Conservation (phyloP, 2,888 invertebrate genomes). For the Prosopocoilus inquinatus region DNA sequence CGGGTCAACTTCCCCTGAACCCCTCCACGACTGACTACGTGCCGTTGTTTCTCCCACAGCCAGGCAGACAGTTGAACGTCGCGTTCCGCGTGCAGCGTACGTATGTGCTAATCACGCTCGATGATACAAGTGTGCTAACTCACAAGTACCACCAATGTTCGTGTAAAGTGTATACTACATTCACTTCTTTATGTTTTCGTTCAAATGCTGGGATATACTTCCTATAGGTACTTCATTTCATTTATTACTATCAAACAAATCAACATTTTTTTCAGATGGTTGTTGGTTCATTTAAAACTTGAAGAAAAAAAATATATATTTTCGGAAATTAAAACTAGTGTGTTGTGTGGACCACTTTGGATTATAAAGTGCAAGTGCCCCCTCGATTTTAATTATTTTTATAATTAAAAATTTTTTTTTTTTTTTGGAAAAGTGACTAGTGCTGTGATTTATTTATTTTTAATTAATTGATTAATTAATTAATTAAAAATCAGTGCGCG, state of each 20-base stretch:
- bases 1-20: conserved; percentile 61
- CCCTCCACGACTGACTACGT: conserved; percentile 47
- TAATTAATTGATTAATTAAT: no score
- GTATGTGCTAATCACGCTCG: conserved; percentile 26
- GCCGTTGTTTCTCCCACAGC: conserved; percentile 63
- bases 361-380: no score
- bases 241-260: not conserved
- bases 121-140: conserved; percentile 20
- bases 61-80: conserved; percentile 49
- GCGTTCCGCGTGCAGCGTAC: conserved; percentile 34
- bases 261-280: not conserved
- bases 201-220: conserved; percentile 69
- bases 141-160: conserved; percentile 26
- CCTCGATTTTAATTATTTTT: no score
- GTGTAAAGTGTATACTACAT: conserved; percentile 35
- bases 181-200: conserved; percentile 53
- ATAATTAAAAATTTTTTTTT: no score
- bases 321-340: no score
- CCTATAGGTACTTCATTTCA: conserved; percentile 55
- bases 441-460: no score
- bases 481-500: no score
- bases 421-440: no score
- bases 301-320: no score
- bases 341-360: no score
- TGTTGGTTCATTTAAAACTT: no score